Evolutionary conservation across 1,140 invertebrate genomes (phyloP), one percentile per base, ranked within the genome.

Genomic region (Drosophila tropicalis): DNA sequence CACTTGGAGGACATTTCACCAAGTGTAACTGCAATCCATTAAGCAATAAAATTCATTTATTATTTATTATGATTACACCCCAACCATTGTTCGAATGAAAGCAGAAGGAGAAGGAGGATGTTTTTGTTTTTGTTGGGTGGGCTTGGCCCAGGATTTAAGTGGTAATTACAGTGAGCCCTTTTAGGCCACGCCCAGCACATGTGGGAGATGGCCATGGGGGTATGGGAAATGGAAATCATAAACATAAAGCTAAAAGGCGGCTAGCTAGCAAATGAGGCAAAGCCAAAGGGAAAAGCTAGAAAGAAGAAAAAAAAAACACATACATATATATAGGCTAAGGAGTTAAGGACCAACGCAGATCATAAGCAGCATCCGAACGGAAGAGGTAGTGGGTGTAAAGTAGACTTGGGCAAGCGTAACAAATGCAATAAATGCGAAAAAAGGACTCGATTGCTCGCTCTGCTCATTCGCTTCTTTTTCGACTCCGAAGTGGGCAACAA

Each of bases 31-130:
- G 81, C 70, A 85, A 89, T 90, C 85, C 85, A 89, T 89, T 89
- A 90, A 89, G 87, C 81, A 90, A 89, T 89, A 89, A 89, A 89
- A 89, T 90, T 69, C 82, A 86, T 89, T 89, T 90, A 89, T 89
- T 90, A 89, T 89, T 89, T 89, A 89, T 89, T 89, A 81, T 90
- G 84, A 89, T 89, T 89, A 89, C 84, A 80, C 68, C 74, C 86
- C 65, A 70, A 41, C 74, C 66, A 84, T 89, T 89, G 84, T 89
- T 89, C 51, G 36, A 13, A 39, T 72, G 68, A 0, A 6, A n/a
- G 12, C 2, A 41, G 40, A 7, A 17, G n/a, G 41, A 15, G 3
- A n/a, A 5, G n/a, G 15, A 44, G 41, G 41, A 55, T 1, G 12
- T 17, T 17, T 12, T n/a, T 62, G 40, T 62, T 62, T 6, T 81